Base-by-base conservation (phyloP, 2,888 invertebrate genomes). In the Atethmia centrago region DNA sequence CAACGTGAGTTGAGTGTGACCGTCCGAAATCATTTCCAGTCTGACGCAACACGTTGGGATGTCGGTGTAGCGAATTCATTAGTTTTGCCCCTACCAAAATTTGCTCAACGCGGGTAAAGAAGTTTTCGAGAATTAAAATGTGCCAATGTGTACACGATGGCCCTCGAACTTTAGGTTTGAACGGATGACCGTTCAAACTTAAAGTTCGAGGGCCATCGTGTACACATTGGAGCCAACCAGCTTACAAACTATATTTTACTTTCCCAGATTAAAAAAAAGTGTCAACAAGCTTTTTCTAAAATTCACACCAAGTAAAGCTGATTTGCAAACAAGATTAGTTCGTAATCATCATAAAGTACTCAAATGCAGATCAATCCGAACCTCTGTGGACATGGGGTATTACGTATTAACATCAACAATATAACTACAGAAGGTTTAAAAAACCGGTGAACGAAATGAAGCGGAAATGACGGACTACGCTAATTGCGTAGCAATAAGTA, bases 351-450 rank as follows among this genome's bases (percentile, higher is more conserved):
- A 90, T 88, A 85, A 82, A 85, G 85, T 85, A 90, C 88, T 92
- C 88, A 90, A 88, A 88, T 85, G 78, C 79, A 86, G 90, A 93
- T 93, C 90, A 91, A 92, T 93, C 91, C 88, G 79, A 64, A 55
- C 49, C 59, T 77, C 63, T 63, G 25, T 64, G 71, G 75, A 71
- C 71, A 56, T n/a, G 59, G 81, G 82, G 71, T 71, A 49, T 45
- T 40, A 36, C 9, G 16, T 45, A 5, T 36, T 21, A 8, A 14
- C 56, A 31, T 7, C 8, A 21, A 12, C 4, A 40, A 62, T 9
- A 25, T 28, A 47, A 31, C 0, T 19, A 8, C 68, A 74, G 81
- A 74, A 81, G 80, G 58, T 73, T 21, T 0, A 77, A 28, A 31
- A 31, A 8, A 2, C 25, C 19, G 1, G 14, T 4, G 2, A 25